Base-by-base conservation (phyloP, 64 coral and sea anemone species). In the Montipora cactus region DNA sequence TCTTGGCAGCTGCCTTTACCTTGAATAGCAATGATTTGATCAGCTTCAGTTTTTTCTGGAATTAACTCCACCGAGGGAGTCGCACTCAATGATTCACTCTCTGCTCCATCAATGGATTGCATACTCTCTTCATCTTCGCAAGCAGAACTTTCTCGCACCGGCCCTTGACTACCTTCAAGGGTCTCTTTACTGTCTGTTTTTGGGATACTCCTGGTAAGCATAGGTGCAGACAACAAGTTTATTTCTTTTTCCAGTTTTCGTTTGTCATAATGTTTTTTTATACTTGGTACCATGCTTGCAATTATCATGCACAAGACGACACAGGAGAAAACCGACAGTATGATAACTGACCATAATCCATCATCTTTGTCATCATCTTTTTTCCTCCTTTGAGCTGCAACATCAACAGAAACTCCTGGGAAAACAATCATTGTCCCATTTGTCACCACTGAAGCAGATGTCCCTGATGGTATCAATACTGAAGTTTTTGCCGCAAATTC, bases 221-320 rank as follows among this genome's bases (percentile, higher is more conserved):
- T 75, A 12, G 57, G 79, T 59, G 71, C 28, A 95, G 67, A 46
- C 84, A 86, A 67, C 45, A 20, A 79, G 58, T 53, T 87, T 28
- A 85, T 55, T 86, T 96, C 76, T 57, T 71, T 67, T 50, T 79
- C 89, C n/a, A 44, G 75, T 51, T 73, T 95, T 15, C 78, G 74
- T 28, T 92, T 98, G 6, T 92, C 93, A 67, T 73, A 89, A 15
- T 89, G 92, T 74, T 80, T 93, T n/a, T 88, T 98, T 1, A 95
- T 23, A 75, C 89, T 85, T 20, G 96, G 96, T 3, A 91, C 72
- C 19, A 89, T 81, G 73, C 89, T 95, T 62, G 89, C 93, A 71
- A 98, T 92, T 44, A 95, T 78, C 96, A 98, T 98, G 71, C 93
- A 88, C 14, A 98, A 15, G 0, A 98, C 96, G 79, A 98, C 70